Base-by-base conservation (phyloP, 1,140 invertebrate genomes). In the Procambarus clarkii region DNA sequence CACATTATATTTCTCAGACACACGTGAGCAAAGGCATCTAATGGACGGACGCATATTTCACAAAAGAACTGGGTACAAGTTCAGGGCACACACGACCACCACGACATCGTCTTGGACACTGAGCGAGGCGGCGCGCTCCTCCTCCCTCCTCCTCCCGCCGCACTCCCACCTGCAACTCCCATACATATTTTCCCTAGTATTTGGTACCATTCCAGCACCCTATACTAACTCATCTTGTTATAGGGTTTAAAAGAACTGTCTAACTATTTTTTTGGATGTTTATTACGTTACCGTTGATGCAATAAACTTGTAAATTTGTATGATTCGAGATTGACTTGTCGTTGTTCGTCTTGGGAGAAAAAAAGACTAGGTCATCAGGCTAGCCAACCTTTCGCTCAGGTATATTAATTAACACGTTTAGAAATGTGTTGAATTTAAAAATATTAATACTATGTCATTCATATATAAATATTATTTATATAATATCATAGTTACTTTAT, bases 1-100 rank as follows among this genome's bases (percentile, higher is more conserved):
- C 69, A 82, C 54, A 82, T 58, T 82, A 54, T 50, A 82, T 60
- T 60, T 24, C 54, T 82, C 54, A 54, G 60, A 34, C n/a, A 82
- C 24, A 24, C 54, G 4, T 82, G 21, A 54, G 13, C 11, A 50
- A 50, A 48, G 80, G 80, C 50, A 54, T 82, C 54, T 1, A 11
- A 82, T 34, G 24, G 50, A 58, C 80, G 80, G 54, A 58, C 69
- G 69, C 69, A 74, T 34, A 74, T 24, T 74, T 74, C 69, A 74
- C 69, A 71, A 24, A 54, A 54, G 1, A 54, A 58, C 24, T 46
- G 46, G 48, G 80, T 15, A 58, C 5, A 46, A 21, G n/a, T 2
- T 54, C 2, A 50, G 8, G 21, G 15, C n/a, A 58, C 80, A n/a
- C 15, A 60, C 24, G 50, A 15, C 24, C 50, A 58, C 80, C 80